A percentile compares a stretch with the other conserved stretches of the same genome.
phyloP scores from a whole-genome alignment of 1,140 invertebrate genomes.

The Pectinophora gossypiella region DNA sequence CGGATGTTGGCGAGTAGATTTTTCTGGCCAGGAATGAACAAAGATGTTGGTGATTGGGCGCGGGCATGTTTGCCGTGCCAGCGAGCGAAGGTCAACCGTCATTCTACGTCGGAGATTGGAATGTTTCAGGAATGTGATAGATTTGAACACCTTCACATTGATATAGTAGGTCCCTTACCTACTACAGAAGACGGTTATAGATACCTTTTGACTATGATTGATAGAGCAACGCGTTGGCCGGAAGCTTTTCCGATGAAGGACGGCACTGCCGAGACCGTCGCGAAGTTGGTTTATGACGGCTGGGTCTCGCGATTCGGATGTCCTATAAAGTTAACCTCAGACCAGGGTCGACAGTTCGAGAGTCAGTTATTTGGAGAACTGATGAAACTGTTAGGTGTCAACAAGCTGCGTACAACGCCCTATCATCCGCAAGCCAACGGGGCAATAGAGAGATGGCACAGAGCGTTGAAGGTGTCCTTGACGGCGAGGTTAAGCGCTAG shows the following conservation, averaged over 20 bases:
- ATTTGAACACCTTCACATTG: slow-evolving; percentile 42
- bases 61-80: slow-evolving; percentile 30
- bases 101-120: background rate
- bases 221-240: background rate
- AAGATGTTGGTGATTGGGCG: slow-evolving; percentile 35
- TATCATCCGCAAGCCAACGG: background rate
- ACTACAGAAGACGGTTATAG: slow-evolving; percentile 1
- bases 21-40: slow-evolving; percentile 20
- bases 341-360: background rate
- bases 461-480: background rate
- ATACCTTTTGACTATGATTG: background rate
- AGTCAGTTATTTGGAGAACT: background rate
- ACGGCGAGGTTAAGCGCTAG: background rate
- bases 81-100: slow-evolving; percentile 10
- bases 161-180: slow-evolving; percentile 52
- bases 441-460: background rate
- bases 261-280: background rate
- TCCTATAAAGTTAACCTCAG: background rate
- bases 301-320: background rate
- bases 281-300: background rate
- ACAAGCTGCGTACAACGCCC: background rate
- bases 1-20: background rate
- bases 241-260: background rate
- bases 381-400: background rate
- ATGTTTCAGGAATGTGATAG: slow-evolving; percentile 26